Percentiles rank a stretch among this genome's conserved stretches.
Evolutionary conservation across 2,113 vertebrate genomes (phyloP).

Genomic region (Promerops cafer): DNA sequence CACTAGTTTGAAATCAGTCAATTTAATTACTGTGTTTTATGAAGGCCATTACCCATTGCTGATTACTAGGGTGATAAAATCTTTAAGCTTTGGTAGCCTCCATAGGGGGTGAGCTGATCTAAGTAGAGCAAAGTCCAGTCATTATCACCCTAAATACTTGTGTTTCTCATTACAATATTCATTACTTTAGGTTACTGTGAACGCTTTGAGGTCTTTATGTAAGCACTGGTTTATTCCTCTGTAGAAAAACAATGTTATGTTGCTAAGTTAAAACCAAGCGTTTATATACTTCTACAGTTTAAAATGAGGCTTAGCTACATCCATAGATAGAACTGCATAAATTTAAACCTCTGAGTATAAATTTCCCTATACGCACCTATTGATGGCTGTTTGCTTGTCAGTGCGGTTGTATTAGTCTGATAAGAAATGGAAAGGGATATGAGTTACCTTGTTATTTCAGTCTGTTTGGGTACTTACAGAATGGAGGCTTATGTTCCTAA

Average conservation of each 20-base stretch:
- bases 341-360: neutral
- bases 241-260: neutral
- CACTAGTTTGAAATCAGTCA: conserved; percentile 64
- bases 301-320: neutral
- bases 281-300: neutral
- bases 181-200: conserved; percentile 40
- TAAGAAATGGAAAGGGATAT: neutral
- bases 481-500: neutral
- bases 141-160: conserved; percentile 56
- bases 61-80: conserved; percentile 58
- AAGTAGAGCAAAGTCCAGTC: conserved; percentile 58
- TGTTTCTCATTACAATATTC: conserved; percentile 75
- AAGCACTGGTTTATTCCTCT: conserved; percentile 13
- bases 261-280: neutral
- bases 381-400: neutral
- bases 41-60: conserved; percentile 59
- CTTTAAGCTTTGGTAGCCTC: conserved; percentile 58
- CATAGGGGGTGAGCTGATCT: conserved; percentile 53
- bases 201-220: conserved; percentile 32
- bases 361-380: neutral
- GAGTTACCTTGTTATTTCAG: neutral
- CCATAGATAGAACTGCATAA: neutral
- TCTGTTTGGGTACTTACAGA: neutral
- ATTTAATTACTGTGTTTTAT: conserved; percentile 68
- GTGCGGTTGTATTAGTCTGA: neutral